Evolutionary conservation across 2,113 vertebrate species (phyloP).

Genomic region (Recurvirostra avosetta): DNA sequence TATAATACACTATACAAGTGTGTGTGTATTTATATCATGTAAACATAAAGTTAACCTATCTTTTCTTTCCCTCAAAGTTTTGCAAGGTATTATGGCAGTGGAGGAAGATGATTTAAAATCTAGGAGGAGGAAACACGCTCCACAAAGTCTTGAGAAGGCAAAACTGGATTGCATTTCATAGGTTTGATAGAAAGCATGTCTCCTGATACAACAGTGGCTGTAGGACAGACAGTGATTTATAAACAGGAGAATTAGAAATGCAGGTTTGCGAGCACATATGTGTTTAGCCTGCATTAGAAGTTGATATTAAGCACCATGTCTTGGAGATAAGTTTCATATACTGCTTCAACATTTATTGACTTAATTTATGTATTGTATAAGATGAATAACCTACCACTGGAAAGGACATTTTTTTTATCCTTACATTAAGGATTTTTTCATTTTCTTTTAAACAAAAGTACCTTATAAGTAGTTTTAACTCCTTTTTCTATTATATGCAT

Average conservation of each 20-base stretch:
- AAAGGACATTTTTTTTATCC: neutral
- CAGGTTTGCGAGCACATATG: neutral
- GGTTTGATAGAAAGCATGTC: neutral
- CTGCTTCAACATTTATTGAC: neutral
- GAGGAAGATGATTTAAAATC: neutral
- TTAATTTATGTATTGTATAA: neutral
- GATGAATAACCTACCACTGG: neutral
- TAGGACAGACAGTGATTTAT: neutral
- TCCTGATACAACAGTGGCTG: neutral
- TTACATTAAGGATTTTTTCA: neutral
- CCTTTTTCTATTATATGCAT: neutral
- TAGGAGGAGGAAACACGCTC: neutral
- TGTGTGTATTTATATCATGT: neutral
- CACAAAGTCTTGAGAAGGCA: neutral
- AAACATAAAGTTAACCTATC: neutral
- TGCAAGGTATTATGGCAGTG: neutral
- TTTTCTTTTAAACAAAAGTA: neutral
- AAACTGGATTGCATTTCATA: neutral
- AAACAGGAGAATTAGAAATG: neutral
- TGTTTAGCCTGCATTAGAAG: neutral
- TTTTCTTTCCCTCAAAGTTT: neutral
- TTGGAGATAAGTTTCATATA: neutral
- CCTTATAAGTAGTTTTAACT: neutral
- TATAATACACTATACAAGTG: neutral
- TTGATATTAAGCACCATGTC: neutral